Conservation (phyloP, 2,888 invertebrate species). For the Spisula solida region DNA sequence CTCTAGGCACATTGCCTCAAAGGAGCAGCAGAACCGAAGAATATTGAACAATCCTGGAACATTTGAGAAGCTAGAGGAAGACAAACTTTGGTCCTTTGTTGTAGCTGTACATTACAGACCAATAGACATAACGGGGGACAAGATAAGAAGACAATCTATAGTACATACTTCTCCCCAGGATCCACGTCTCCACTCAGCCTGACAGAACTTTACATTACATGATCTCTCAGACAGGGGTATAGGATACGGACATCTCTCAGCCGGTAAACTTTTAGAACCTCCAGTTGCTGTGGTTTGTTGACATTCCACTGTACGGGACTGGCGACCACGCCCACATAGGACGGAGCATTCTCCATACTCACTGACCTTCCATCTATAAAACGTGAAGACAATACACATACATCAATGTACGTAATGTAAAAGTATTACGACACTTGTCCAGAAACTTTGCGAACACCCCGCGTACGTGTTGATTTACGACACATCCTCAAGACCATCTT, state of each 20-base stretch:
- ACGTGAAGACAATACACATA: background rate
- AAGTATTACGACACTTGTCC: too few relatives aligned
- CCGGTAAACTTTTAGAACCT: constrained; percentile 96
- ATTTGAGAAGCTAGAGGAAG: too few relatives aligned
- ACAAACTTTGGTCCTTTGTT: too few relatives aligned
- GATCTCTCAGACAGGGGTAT: constrained; percentile 95
- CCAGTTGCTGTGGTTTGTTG: constrained; percentile 91
- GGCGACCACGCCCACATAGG: constrained; percentile 90
- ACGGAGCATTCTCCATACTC: constrained; percentile 63
- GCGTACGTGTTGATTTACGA: too few relatives aligned
- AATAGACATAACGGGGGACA: too few relatives aligned
- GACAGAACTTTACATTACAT: constrained; percentile 96
- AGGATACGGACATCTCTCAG: constrained; percentile 96
- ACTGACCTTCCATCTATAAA: constrained; percentile 66
- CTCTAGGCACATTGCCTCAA: too few relatives aligned
- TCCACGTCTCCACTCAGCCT: constrained; percentile 95
- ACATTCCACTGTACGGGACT: constrained; percentile 94
- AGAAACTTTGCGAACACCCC: too few relatives aligned
- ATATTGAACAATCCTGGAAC: too few relatives aligned
- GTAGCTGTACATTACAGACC: too few relatives aligned
- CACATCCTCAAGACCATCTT: too few relatives aligned
- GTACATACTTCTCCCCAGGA: constrained; percentile 94
- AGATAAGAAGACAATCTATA: too few relatives aligned
- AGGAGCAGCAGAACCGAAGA: too few relatives aligned
- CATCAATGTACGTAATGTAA: background rate